phyloP scores from a whole-genome alignment of 2,797 vertebrate species.

The Tenualosa thibaudeaui region DNA sequence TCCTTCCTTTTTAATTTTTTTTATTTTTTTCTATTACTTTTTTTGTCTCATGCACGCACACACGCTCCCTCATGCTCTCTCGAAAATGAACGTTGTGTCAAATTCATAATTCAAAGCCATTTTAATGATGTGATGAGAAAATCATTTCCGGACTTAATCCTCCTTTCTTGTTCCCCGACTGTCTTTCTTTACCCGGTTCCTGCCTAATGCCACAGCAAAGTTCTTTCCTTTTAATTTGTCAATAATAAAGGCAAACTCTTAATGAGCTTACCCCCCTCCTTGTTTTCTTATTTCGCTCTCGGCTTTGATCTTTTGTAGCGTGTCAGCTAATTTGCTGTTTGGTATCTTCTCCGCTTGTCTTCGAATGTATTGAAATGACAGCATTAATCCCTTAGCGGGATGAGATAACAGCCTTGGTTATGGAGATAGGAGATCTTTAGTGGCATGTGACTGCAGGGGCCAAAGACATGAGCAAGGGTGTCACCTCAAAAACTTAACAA shows the following conservation, averaged over 20 bases:
- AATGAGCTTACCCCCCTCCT: conserved; percentile 54
- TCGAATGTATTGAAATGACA: conserved; percentile 32
- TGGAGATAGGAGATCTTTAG: conserved; percentile 9
- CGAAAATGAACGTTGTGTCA: conserved; percentile 65
- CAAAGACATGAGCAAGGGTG: not conserved
- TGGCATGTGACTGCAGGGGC: not conserved
- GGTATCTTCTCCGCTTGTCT: conserved; percentile 30
- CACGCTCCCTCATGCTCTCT: conserved; percentile 45
- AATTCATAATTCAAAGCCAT: conserved; percentile 72
- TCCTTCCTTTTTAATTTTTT: not conserved
- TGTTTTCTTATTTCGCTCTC: conserved; percentile 43
- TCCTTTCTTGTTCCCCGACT: conserved; percentile 26
- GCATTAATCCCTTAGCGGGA: not conserved
- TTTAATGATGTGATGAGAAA: conserved; percentile 80
- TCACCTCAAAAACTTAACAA: not conserved
- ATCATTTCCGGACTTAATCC: conserved; percentile 58
- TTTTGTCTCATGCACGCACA: conserved; percentile 44
- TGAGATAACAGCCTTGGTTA: conserved; percentile 11
- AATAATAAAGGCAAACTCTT: conserved; percentile 65
- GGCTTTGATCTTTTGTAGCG: conserved; percentile 58
- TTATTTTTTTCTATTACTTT: conserved; percentile 13
- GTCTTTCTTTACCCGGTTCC: not conserved
- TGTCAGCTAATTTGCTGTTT: conserved; percentile 58
- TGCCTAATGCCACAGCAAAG: conserved; percentile 37
- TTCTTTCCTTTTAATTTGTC: conserved; percentile 57